Conservation (phyloP, 2,888 invertebrate genomes). For the Barypeithes pellucidus region DNA sequence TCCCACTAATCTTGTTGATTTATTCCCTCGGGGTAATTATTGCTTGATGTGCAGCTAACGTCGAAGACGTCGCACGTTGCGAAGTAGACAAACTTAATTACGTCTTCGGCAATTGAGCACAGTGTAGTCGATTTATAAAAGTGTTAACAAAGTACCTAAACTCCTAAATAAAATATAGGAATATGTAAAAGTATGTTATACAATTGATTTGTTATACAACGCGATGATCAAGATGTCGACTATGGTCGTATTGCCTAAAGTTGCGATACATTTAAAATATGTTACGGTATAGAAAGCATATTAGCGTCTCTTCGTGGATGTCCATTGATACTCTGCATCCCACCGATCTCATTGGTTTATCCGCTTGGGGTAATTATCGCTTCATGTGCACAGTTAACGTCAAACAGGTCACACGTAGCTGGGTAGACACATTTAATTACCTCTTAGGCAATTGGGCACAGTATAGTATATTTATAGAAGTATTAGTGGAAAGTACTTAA, state of each 20-base stretch:
- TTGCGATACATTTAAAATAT: too few relatives aligned
- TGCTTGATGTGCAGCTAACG: slow-evolving; percentile 16
- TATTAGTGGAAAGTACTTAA: neutral
- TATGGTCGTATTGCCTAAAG: too few relatives aligned
- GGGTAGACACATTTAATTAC: slow-evolving; percentile 12
- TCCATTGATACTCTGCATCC: slow-evolving; percentile 37
- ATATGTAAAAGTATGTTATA: too few relatives aligned
- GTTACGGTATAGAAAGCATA: slow-evolving; percentile 63
- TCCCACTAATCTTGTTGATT: slow-evolving; percentile 31
- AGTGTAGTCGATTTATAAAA: neutral
- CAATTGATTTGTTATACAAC: too few relatives aligned
- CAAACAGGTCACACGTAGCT: neutral
- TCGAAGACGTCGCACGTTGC: slow-evolving; percentile 17
- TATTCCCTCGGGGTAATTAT: slow-evolving; percentile 33
- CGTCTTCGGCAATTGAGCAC: slow-evolving; percentile 17
- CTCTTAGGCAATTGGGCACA: slow-evolving; percentile 14
- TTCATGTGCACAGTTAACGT: slow-evolving; percentile 6
- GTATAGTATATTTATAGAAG: neutral
- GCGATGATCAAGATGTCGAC: too few relatives aligned
- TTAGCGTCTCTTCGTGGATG: slow-evolving; percentile 59
- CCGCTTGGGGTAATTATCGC: slow-evolving; percentile 19
- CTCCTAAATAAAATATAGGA: neutral
- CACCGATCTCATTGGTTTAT: slow-evolving; percentile 27
- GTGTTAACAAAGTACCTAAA: neutral
- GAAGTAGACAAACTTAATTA: slow-evolving; percentile 27